Base-by-base conservation (phyloP, 2,113 vertebrate species). In the Columbina picui region DNA sequence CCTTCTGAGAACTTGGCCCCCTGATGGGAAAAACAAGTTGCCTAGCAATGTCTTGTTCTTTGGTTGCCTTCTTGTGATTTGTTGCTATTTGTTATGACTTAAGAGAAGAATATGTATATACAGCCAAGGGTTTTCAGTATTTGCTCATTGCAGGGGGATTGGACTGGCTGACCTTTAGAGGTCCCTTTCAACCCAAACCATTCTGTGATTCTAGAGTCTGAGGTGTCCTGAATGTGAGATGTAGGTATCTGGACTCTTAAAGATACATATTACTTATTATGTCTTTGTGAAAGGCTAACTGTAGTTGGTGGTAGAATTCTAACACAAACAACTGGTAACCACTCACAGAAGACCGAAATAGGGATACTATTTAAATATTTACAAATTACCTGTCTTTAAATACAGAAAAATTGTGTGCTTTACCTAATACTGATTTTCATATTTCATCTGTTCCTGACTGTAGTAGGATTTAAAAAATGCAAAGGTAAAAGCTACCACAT, bases 261-360 rank as follows among this genome's bases (percentile, higher is more conserved):
- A 16, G n/a, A 29, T 20, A 7, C 0, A 1, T 19, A 7, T 88
- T 52, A 8, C 4, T 2, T 30, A 4, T 19, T 30, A 6, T 20
- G 4, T 81, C 47, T 52, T 68, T 84, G 32, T 47, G 47, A 11
- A 47, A 5, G 7, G 6, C 47, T 32, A 20, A 7, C 55, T 81
- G 29, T 87, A 1, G 12, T 69, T 65, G 11, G 10, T 78, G 19
- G 41, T 25, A 59, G 26, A 77, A 25, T 60, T 84, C 27, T 61
- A 18, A 50, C 38, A 43, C 7, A 1, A 38, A 20, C 6, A 39
- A 21, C 29, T 67, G 27, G 21, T 57, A 65, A 29, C 19, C 17
- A 14, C 38, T 83, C 9, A 32, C 39, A 77, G 34, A 25, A 3
- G 27, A 69, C 41, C 82, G 73, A 38, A 74, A 38, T 11, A 39